Evolutionary conservation across 2,797 vertebrate genomes (phyloP).

Genomic region (Protonibea diacanthus): DNA sequence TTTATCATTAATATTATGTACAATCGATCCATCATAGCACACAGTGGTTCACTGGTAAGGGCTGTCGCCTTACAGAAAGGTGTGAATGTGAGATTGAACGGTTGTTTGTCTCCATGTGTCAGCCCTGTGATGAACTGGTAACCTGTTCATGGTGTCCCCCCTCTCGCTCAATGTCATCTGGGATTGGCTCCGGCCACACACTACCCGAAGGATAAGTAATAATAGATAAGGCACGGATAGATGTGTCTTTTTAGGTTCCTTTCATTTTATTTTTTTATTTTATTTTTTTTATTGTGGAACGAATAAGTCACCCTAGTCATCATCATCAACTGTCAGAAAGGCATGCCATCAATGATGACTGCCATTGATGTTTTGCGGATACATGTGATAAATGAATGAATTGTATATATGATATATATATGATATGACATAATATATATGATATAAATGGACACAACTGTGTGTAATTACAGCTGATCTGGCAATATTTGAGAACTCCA

Average conservation of each 20-base stretch:
- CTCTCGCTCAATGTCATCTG: not conserved
- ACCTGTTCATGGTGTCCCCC: not conserved
- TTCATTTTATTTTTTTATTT: not conserved
- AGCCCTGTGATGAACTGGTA: not conserved
- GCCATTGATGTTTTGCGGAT: not conserved
- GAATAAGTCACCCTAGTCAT: not conserved
- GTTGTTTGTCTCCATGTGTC: not conserved
- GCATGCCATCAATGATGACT: not conserved
- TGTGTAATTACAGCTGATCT: not conserved
- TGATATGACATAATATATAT: too few species aligned
- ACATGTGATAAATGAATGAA: not conserved
- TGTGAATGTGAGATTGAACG: not conserved
- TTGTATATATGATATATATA: too few species aligned
- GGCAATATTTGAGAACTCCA: not conserved
- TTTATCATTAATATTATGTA: not conserved
- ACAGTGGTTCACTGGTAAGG: too few species aligned
- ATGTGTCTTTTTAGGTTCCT: not conserved
- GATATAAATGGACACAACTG: slow-evolving; percentile 6
- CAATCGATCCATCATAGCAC: not conserved
- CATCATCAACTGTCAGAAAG: too few species aligned
- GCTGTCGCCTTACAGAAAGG: too few species aligned
- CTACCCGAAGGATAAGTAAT: not conserved
- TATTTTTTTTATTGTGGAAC: not conserved
- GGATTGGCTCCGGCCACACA: too few species aligned
- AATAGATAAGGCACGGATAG: not conserved